Evolutionary conservation across 2,113 vertebrate species (phyloP), one percentile per base, ranked within the genome.

Genomic region (Oreochromis tanganicae): DNA sequence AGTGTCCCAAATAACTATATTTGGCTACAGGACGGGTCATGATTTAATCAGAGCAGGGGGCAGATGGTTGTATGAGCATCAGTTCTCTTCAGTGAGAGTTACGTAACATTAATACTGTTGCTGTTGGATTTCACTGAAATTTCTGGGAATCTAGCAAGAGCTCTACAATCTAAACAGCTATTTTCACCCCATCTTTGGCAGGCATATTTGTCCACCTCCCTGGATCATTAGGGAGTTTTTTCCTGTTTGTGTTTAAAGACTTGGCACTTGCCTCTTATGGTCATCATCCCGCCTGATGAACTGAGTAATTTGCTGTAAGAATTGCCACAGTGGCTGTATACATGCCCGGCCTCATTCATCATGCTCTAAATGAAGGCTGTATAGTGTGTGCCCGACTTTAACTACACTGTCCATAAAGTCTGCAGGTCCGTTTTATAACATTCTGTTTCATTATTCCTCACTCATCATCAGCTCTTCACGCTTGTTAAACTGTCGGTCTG

Each of bases 31-130:
- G 68, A 73, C 54, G 8, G 88, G 88, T 85, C 83, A 50, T 84
- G 73, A 81, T 90, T 92, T 91, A 90, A 92, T 93, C 90, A 43
- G 82, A 89, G 88, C 48, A 3, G 56, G 11, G 75, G 73, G 48
- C 92, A 93, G 93, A 91, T 93, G 90, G 87, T 75, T 16, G 61
- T 34, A 24, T 71, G 63, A 83, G 84, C 87, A 63, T 88, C 84
- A 36, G 55, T 78, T 81, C 71, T 66, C 63, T 8, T 82, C 52
- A 7, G 36, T 38, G 21, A 29, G 34, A 38, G 81, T 95, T 94
- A 85, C 14, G 71, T 94, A 95, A 94, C 87, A 50, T 66, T 89
- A 86, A 89, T 88, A 71, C 91, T 87, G 46, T 17, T 54, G 68
- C 61, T 59, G 66, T 41, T 32, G 80, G 81, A 83, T 66, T 36